These are phyloP conservation scores for Drosophila miranda DNA, from an alignment of 1,140 invertebrate genomes.

Conservation along the genomic window DNA sequence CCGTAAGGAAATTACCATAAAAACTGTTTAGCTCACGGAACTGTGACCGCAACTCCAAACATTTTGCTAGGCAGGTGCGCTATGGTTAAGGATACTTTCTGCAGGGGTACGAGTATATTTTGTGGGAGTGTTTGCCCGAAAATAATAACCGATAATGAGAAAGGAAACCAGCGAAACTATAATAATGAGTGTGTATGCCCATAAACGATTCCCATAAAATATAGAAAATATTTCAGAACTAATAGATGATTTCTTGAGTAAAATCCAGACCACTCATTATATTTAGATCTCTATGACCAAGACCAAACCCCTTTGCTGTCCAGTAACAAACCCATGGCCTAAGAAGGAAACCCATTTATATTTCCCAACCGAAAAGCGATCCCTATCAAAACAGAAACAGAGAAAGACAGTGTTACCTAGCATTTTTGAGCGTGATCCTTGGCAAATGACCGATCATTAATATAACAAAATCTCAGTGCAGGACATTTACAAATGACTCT, in stretches of 20 bases:
- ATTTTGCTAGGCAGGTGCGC: slow-evolving; percentile 64
- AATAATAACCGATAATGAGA: not conserved
- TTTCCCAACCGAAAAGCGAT: slow-evolving; percentile 29
- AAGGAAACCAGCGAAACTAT: not conserved
- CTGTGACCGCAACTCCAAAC: slow-evolving; percentile 67
- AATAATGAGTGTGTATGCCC: not conserved
- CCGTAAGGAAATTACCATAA: slow-evolving; percentile 75
- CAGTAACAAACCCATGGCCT: not conserved
- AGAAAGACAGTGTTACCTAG: slow-evolving; percentile 9
- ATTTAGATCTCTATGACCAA: not conserved
- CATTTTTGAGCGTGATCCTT: slow-evolving; percentile 24
- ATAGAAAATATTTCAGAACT: not conserved
- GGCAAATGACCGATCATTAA: slow-evolving; percentile 76
- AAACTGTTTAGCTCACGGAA: slow-evolving; percentile 68
- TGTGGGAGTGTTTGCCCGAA: slow-evolving; percentile 14
- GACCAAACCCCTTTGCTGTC: not conserved
- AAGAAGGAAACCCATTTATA: slow-evolving; percentile 25
- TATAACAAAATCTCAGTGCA: slow-evolving; percentile 46
- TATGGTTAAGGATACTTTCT: slow-evolving; percentile 49
- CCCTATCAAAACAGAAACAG: slow-evolving; percentile 33
- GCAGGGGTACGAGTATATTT: slow-evolving; percentile 5
- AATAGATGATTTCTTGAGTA: not conserved
- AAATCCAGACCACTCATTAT: slow-evolving; percentile 9
- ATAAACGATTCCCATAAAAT: slow-evolving; percentile 4
- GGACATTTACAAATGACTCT: slow-evolving; percentile 76